phyloP scores from a whole-genome alignment of 2,113 vertebrate species.

The Apeltes quadracus region DNA sequence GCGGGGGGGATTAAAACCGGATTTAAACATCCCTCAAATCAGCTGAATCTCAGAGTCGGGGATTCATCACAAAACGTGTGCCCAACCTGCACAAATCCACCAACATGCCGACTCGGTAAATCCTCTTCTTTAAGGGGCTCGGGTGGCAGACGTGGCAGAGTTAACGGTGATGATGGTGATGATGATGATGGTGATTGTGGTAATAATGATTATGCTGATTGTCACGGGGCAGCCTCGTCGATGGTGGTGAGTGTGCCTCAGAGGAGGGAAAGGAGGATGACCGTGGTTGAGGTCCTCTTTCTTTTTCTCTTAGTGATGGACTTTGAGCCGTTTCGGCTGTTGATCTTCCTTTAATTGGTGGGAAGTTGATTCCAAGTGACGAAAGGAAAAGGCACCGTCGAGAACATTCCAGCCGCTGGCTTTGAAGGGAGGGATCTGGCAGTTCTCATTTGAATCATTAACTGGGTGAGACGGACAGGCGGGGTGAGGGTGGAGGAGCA shows the following conservation, averaged over 20 bases:
- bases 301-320: slow-evolving; percentile 41
- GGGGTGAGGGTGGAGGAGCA: slow-evolving; percentile 36
- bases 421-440: slow-evolving; percentile 74
- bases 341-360: slow-evolving; percentile 70
- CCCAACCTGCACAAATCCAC: slow-evolving; percentile 13
- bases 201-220: slow-evolving; percentile 70
- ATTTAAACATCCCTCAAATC: slow-evolving; percentile 42
- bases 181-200: slow-evolving; percentile 67
- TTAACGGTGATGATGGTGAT: slow-evolving; percentile 49
- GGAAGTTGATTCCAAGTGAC: slow-evolving; percentile 76
- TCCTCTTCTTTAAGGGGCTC: slow-evolving; percentile 21
- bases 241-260: slow-evolving; percentile 58
- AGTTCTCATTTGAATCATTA: slow-evolving; percentile 78
- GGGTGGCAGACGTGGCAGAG: slow-evolving; percentile 42
- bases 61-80: neutral
- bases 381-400: slow-evolving; percentile 66
- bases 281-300: slow-evolving; percentile 44
- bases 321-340: slow-evolving; percentile 46
- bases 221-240: slow-evolving; percentile 53
- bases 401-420: slow-evolving; percentile 70
- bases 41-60: slow-evolving; percentile 18
- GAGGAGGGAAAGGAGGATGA: slow-evolving; percentile 52
- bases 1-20: slow-evolving; percentile 43
- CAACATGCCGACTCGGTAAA: slow-evolving; percentile 17
- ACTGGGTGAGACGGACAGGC: slow-evolving; percentile 49